phyloP scores from a whole-genome alignment of 1,140 invertebrate species.

The Cataglyphis hispanica region DNA sequence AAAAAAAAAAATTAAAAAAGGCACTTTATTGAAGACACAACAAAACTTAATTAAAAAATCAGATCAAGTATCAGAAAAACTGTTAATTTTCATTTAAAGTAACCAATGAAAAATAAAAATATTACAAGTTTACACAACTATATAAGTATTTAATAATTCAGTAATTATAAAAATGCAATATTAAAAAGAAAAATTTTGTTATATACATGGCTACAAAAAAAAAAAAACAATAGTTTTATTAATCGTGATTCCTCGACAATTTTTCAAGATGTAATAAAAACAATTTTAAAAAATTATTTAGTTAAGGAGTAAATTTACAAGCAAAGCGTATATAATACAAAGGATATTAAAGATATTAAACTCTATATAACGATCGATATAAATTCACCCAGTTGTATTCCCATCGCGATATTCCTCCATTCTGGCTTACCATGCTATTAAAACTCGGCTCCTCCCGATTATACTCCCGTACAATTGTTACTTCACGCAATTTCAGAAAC shows the following conservation, averaged over 20 bases:
- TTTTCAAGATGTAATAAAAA: not conserved
- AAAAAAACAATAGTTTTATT: not conserved
- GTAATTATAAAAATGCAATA: not conserved
- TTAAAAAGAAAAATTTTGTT: not conserved
- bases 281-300: not conserved
- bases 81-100: not conserved
- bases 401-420: not conserved
- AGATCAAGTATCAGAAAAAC: not conserved
- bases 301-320: not conserved
- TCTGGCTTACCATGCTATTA: constrained; percentile 11
- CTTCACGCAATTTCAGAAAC: constrained; percentile 52
- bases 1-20: not conserved
- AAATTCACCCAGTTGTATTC: not conserved
- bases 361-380: not conserved
- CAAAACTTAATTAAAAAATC: not conserved
- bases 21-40: not conserved
- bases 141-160: not conserved
- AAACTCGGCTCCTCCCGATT: constrained; percentile 3
- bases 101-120: not conserved
- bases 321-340: not conserved
- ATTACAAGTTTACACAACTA: not conserved
- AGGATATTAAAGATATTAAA: not conserved
- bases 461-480: constrained; percentile 26
- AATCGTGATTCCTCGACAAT: not conserved
- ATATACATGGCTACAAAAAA: not conserved